These are phyloP conservation scores for Aplochiton taeniatus DNA, from an alignment of 2,797 vertebrate species.

Conservation along the genomic window DNA sequence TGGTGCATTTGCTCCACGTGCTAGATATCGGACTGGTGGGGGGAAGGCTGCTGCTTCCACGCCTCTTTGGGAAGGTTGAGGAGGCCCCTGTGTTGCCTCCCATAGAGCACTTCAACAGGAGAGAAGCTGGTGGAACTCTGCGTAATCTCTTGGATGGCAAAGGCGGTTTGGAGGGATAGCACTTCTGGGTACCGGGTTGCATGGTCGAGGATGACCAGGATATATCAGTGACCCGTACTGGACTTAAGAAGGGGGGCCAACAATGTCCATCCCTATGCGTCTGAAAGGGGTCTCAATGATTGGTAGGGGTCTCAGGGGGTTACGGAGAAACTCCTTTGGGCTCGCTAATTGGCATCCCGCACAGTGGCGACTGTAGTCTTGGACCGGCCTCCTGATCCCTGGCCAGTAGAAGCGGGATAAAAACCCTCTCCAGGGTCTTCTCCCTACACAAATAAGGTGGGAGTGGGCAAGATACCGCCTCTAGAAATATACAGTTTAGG, in stretches of 20 bases:
- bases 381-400: neutral
- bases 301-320: conserved; percentile 1
- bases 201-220: conserved; percentile 20
- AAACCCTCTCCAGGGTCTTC: neutral
- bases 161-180: neutral
- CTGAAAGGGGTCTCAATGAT: conserved; percentile 8
- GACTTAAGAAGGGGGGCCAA: conserved; percentile 9
- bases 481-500: too few species aligned
- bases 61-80: too few species aligned
- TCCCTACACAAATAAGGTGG: neutral
- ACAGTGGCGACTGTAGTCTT: neutral
- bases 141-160: neutral
- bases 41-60: too few species aligned
- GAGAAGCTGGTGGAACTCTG: neutral
- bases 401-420: conserved; percentile 1
- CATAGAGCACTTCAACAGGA: conserved; percentile 4
- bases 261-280: conserved; percentile 3
- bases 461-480: too few species aligned
- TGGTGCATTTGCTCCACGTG: neutral
- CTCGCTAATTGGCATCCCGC: neutral
- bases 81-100: neutral
- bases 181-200: conserved; percentile 8
- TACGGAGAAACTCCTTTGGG: neutral
- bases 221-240: neutral
- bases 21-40: too few species aligned